A percentile compares a stretch with the other conserved stretches of the same genome.
Evolutionary conservation across 2,113 vertebrate species (phyloP).

Genomic region (Malurus cyaneus): DNA sequence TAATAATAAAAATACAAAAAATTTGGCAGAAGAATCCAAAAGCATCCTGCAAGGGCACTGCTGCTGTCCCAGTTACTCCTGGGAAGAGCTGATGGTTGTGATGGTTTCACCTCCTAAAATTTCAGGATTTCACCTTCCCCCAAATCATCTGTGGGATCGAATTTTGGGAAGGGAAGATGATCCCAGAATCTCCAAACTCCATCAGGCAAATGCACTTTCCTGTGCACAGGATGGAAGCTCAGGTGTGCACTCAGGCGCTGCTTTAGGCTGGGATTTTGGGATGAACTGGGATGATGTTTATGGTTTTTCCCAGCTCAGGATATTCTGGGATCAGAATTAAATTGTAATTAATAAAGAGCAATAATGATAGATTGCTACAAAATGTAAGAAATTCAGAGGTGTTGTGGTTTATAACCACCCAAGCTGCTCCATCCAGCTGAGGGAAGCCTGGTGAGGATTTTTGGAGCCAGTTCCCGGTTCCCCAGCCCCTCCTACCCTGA

Average conservation of each 20-base stretch:
- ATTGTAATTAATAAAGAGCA: background rate
- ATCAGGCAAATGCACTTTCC: background rate
- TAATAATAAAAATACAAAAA: too few species aligned
- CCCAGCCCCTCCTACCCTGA: background rate
- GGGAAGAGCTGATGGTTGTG: rapidly evolving
- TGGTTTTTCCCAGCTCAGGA: background rate
- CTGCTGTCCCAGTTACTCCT: background rate
- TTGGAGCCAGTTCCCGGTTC: background rate
- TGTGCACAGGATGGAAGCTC: too few species aligned
- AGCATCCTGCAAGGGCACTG: background rate
- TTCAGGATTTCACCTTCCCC: background rate
- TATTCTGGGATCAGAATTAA: background rate
- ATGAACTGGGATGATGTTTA: background rate
- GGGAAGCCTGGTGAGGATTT: background rate
- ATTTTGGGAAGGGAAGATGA: background rate
- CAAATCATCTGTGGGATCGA: background rate
- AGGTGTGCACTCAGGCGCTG: background rate
- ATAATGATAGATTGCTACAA: rapidly evolving
- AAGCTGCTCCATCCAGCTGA: background rate
- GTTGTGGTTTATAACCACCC: background rate
- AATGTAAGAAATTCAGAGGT: background rate
- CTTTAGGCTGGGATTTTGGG: background rate
- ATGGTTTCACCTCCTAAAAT: background rate
- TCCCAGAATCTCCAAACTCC: background rate
- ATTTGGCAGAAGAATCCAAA: too few species aligned